Evolutionary conservation across 92 coral and sea anemone genomes (phyloP).

Genomic region (Porites cylindrica): DNA sequence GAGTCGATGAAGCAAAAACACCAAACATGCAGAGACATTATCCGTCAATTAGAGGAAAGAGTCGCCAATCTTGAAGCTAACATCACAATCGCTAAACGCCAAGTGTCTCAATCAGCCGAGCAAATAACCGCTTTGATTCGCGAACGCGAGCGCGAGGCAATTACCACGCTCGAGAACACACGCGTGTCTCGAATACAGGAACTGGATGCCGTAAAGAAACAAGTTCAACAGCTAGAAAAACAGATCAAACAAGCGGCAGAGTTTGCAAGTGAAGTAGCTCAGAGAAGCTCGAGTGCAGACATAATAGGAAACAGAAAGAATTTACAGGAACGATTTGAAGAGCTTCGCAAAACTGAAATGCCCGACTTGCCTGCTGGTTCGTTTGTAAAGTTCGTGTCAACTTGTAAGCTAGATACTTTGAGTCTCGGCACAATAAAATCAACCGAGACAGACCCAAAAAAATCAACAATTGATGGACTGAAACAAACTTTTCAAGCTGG

Average conservation of each 20-base stretch:
- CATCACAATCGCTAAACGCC: neutral
- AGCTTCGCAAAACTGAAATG: neutral
- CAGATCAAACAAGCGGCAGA: conserved; percentile 20
- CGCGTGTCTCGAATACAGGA: conserved; percentile 14
- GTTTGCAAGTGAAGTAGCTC: neutral
- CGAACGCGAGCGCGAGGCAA: conserved; percentile 18
- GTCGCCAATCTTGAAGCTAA: neutral
- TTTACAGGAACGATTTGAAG: neutral
- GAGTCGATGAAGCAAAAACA: neutral
- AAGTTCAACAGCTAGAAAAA: neutral
- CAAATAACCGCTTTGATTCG: neutral
- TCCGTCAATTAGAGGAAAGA: neutral
- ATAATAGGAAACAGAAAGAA: conserved; percentile 1
- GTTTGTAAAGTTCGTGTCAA: neutral
- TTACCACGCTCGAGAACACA: conserved; percentile 13
- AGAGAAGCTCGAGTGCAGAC: conserved; percentile 6
- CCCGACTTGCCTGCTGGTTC: neutral
- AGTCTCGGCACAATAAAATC: neutral
- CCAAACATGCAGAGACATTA: neutral
- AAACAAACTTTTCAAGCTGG: conserved; percentile 3
- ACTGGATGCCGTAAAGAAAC: neutral
- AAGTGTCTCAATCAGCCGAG: conserved; percentile 7
- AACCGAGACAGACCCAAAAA: neutral
- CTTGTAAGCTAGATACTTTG: neutral
- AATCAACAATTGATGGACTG: neutral